These are phyloP conservation scores for Dromas ardeola DNA, from an alignment of 2,113 vertebrate genomes.

Conservation along the genomic window DNA sequence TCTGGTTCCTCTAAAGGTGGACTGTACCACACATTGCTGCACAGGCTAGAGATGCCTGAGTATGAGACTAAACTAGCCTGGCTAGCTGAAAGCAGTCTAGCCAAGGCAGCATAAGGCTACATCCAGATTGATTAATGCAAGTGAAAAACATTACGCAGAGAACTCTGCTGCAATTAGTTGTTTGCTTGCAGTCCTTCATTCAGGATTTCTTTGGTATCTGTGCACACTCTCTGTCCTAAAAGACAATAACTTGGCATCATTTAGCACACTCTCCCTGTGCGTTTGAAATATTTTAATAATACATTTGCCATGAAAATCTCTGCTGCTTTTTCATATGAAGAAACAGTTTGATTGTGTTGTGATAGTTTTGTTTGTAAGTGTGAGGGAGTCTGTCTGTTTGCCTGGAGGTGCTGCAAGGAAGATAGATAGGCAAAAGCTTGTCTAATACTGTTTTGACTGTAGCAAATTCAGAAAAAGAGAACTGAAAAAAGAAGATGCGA, in stretches of 20 bases:
- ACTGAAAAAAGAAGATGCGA: neutral
- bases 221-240: neutral
- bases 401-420: neutral
- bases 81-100: neutral
- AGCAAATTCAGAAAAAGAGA: neutral
- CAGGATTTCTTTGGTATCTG: neutral
- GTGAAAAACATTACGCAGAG: neutral
- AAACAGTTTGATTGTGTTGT: neutral
- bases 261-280: accelerated
- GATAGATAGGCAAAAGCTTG: neutral
- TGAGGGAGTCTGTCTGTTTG: neutral
- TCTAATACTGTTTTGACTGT: neutral
- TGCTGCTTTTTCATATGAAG: neutral
- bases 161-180: neutral
- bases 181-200: neutral
- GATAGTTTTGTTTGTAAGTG: neutral
- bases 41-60: neutral
- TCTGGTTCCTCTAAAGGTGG: neutral
- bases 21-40: neutral
- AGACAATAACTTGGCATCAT: neutral
- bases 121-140: neutral
- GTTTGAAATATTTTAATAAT: neutral
- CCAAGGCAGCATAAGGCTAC: neutral
- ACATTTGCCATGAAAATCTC: neutral
- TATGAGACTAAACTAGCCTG: neutral